Evolutionary conservation across 1,140 invertebrate genomes (phyloP), one percentile per base, ranked within the genome.

Genomic region (Centruroides vittatus): DNA sequence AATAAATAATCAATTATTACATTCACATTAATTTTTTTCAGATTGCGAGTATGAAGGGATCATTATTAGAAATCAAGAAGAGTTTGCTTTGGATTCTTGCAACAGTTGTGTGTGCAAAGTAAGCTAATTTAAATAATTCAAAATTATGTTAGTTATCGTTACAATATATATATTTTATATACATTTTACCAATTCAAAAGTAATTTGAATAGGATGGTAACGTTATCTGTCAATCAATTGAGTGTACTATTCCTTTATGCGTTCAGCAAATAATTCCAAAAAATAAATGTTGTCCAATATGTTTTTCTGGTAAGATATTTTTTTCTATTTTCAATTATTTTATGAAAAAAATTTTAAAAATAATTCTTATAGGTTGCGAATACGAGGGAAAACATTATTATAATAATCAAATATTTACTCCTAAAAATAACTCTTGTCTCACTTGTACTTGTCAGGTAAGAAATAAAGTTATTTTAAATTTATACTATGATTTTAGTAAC

Each of bases 11-110:
- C n/a, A n/a, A n/a, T n/a, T 34, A 8, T 51, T 34, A 51, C 6
- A 51, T 51, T 51, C 8, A 11, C 4, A 34, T 51, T 41, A 41
- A 41, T 41, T 41, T 41, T 41, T 55, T 60, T 10, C n/a, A 65
- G 63, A 59, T 46, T 65, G 63, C 41, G 57, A 61, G 36, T 65
- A 65, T 55, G 34, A 52, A 36, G 63, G 63, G n/a, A 64, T 35
- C 4, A 54, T 57, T 51, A 36, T 61, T 8, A 64, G 50, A 64
- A 35, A 60, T 60, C 46, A 9, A 13, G 59, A 64, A 35, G 12
- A 9, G 10, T 64, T 64, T 51, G 34, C 55, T 35, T 46, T 49
- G 4, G 62, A 58, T 54, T 23, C 36, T 10, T 64, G 62, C n/a
- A 56, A 46, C 35, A 59, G 61, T 46, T 64, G 62, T 35, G 35